Evolutionary conservation across 2,888 invertebrate species (phyloP).

Genomic region (Chelonus formosanus): DNA sequence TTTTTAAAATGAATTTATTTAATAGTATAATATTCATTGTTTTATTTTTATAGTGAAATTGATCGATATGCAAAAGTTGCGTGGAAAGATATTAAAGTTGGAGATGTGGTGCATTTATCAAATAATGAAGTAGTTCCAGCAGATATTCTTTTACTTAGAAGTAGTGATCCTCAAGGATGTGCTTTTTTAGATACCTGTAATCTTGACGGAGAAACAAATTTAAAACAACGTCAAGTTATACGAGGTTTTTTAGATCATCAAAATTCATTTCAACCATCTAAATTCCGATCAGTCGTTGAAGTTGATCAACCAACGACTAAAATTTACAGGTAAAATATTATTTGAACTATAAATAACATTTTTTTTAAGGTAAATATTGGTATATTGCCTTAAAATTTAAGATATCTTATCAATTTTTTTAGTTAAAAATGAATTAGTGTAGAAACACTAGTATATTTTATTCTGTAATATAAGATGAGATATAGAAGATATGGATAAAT

Average conservation of each 20-base stretch:
- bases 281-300: slow-evolving; percentile 85
- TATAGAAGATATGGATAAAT: too few relatives aligned
- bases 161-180: slow-evolving; percentile 87
- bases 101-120: slow-evolving; percentile 93
- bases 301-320: slow-evolving; percentile 95
- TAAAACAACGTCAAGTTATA: slow-evolving; percentile 91
- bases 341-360: neutral
- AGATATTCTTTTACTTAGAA: slow-evolving; percentile 88
- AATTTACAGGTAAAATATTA: slow-evolving; percentile 76
- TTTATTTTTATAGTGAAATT: slow-evolving; percentile 72
- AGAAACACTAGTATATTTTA: too few relatives aligned
- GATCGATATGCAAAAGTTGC: slow-evolving; percentile 84
- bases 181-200: slow-evolving; percentile 97
- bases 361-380: neutral
- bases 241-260: slow-evolving; percentile 79
- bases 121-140: slow-evolving; percentile 98
- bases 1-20: neutral
- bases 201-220: slow-evolving; percentile 94
- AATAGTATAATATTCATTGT: neutral
- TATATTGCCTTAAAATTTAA: too few relatives aligned
- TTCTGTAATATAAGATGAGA: too few relatives aligned
- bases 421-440: too few relatives aligned
- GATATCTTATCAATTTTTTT: too few relatives aligned
- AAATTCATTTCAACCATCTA: slow-evolving; percentile 78
- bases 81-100: slow-evolving; percentile 92